Evolutionary conservation across 1,140 invertebrate genomes (phyloP).

Genomic region (Ridgeia piscesae): DNA sequence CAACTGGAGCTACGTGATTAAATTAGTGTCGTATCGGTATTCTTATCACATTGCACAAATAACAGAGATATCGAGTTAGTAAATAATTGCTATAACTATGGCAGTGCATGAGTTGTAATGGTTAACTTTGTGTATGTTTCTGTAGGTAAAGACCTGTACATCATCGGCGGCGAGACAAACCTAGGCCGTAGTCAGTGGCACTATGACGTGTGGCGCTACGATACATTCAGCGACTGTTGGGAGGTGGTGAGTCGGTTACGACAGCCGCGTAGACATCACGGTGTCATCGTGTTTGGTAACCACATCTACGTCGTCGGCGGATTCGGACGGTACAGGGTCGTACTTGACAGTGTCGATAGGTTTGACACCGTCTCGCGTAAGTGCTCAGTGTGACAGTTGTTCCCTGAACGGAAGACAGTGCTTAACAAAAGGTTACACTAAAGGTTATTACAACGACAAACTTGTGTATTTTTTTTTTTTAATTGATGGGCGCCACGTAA

Average conservation of each 20-base stretch:
- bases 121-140: neutral
- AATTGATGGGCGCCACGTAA: neutral
- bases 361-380: conserved; percentile 34
- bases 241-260: conserved; percentile 40
- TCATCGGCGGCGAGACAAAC: conserved; percentile 46
- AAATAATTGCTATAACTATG: no score
- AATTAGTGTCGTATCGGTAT: no score
- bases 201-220: conserved; percentile 44
- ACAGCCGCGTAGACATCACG: conserved; percentile 41
- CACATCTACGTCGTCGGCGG: conserved; percentile 47
- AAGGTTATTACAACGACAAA: neutral
- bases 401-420: neutral
- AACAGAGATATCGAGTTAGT: neutral
- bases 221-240: conserved; percentile 40
- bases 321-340: conserved; percentile 42
- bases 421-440: neutral
- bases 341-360: conserved; percentile 36
- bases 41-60: neutral
- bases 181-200: conserved; percentile 46
- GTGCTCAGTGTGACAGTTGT: conserved; percentile 17
- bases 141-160: conserved; percentile 42
- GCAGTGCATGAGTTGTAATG: no score
- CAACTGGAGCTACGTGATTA: neutral
- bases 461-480: neutral
- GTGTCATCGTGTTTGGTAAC: conserved; percentile 36